These are phyloP conservation scores for Cygnus atratus DNA, from an alignment of 2,113 vertebrate genomes.

Conservation along the genomic window DNA sequence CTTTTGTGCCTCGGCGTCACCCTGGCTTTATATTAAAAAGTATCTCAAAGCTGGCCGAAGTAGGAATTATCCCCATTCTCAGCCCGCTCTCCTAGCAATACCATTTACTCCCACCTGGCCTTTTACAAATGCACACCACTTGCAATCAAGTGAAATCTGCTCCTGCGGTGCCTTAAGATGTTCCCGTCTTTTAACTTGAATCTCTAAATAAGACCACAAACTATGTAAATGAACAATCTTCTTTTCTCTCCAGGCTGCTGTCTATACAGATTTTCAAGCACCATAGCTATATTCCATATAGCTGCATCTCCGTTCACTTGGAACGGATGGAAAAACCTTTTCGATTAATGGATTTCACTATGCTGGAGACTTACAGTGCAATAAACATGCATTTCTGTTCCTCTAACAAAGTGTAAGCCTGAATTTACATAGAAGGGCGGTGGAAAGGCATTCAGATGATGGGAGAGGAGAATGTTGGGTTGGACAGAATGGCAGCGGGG, in stretches of 20 bases:
- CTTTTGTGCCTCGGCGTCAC: background rate
- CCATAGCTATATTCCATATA: background rate
- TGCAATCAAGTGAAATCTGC: background rate
- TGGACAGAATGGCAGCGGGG: background rate
- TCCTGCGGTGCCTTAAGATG: background rate
- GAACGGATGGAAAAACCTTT: slow-evolving; percentile 44
- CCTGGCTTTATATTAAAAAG: background rate
- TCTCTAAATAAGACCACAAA: slow-evolving; percentile 2
- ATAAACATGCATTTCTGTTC: slow-evolving; percentile 16
- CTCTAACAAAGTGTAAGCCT: background rate
- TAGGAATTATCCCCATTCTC: background rate
- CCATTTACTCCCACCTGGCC: background rate
- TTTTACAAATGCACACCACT: background rate
- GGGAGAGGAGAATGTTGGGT: background rate
- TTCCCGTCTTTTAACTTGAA: background rate
- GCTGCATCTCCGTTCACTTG: slow-evolving; percentile 15
- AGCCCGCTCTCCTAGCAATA: background rate
- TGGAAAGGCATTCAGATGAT: background rate
- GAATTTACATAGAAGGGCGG: slow-evolving; percentile 13
- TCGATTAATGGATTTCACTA: background rate
- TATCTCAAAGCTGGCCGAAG: background rate
- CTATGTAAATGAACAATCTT: slow-evolving; percentile 27
- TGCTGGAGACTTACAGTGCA: background rate
- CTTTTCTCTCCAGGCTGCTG: background rate
- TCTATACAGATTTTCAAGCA: slow-evolving; percentile 27